Evolutionary conservation across 1,140 invertebrate genomes (phyloP).

Genomic region (Philotrypesis tridentata): DNA sequence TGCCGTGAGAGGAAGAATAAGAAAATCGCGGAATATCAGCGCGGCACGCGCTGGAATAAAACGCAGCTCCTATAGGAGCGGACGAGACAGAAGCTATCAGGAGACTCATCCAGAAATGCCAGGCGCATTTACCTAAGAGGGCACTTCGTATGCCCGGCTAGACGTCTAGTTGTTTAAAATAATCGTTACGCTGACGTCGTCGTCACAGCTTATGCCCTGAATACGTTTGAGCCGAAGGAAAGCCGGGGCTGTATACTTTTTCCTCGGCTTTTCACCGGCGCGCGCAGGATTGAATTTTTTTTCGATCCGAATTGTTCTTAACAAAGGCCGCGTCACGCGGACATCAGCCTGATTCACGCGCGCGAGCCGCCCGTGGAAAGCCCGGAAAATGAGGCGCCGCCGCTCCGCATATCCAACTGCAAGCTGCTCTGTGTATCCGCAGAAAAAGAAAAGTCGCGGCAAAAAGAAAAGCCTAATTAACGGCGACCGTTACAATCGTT

Average conservation of each 20-base stretch:
- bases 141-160: slow-evolving; percentile 68
- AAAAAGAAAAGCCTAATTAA: slow-evolving; percentile 5
- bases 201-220: slow-evolving; percentile 24
- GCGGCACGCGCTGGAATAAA: neutral
- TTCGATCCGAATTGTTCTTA: neutral
- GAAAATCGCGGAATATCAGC: neutral
- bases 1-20: slow-evolving; percentile 14
- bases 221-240: neutral
- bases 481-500: slow-evolving; percentile 1
- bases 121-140: slow-evolving; percentile 67
- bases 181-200: slow-evolving; percentile 62
- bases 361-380: too few species aligned
- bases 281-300: neutral
- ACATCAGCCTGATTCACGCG: too few species aligned
- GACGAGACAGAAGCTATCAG: slow-evolving; percentile 47
- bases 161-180: slow-evolving; percentile 65
- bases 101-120: slow-evolving; percentile 41
- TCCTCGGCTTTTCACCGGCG: neutral
- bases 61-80: neutral
- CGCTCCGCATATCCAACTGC: too few species aligned
- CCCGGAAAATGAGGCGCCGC: too few species aligned
- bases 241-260: neutral
- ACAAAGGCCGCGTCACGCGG: too few species aligned
- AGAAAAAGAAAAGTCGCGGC: too few species aligned
- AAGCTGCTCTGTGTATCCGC: too few species aligned